These are phyloP conservation scores for Ernsta delagoae DNA, from an alignment of 2,888 invertebrate genomes.

Conservation along the genomic window DNA sequence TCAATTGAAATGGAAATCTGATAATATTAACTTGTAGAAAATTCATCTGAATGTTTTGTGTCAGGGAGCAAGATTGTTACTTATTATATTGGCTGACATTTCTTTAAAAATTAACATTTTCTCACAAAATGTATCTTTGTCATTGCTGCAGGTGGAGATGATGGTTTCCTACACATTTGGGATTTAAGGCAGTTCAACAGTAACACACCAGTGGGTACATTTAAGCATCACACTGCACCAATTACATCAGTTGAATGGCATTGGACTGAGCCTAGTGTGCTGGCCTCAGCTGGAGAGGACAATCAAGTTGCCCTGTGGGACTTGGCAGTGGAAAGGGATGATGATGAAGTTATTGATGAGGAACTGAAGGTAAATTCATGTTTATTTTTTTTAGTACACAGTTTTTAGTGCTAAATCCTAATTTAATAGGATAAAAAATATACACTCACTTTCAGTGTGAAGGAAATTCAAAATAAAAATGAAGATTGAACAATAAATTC, in stretches of 20 bases:
- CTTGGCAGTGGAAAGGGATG: conserved; percentile 94
- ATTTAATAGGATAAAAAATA: too few species aligned
- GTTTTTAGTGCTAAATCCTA: too few species aligned
- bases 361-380: conserved; percentile 55
- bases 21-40: too few species aligned
- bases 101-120: background rate
- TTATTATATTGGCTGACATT: background rate
- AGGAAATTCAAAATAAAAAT: too few species aligned
- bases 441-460: too few species aligned
- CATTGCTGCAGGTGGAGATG: conserved; percentile 93
- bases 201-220: conserved; percentile 93
- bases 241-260: conserved; percentile 99
- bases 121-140: too few species aligned
- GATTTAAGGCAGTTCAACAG: conserved; percentile 94
- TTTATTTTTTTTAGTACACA: too few species aligned
- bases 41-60: too few species aligned
- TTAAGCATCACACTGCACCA: conserved; percentile 97
- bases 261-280: conserved; percentile 95
- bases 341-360: conserved; percentile 83
- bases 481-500: too few species aligned
- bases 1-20: too few species aligned
- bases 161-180: conserved; percentile 97
- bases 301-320: conserved; percentile 99
- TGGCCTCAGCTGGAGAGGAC: conserved; percentile 97
- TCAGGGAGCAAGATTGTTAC: background rate